phyloP scores from a whole-genome alignment of 2,888 invertebrate species.

The Lomographa bimaculata region DNA sequence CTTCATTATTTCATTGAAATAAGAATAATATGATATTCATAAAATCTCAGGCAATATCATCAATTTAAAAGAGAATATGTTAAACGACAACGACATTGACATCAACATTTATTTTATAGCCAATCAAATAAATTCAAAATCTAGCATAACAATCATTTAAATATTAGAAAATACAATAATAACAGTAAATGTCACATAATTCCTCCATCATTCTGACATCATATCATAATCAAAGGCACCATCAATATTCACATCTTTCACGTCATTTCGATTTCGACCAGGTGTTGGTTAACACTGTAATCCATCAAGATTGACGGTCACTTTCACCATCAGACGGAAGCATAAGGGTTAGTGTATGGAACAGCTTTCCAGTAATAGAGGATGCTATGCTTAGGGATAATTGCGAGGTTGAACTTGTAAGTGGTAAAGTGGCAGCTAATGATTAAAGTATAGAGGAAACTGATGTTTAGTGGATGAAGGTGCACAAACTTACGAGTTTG shows the following conservation, averaged over 20 bases:
- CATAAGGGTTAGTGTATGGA: slow-evolving; percentile 32
- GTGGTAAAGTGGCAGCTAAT: slow-evolving; percentile 10
- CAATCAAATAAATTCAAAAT: slow-evolving; percentile 1
- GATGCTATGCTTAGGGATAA: slow-evolving; percentile 21
- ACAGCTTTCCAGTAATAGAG: slow-evolving; percentile 37
- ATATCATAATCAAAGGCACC: slow-evolving; percentile 1
- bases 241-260: too few relatives aligned
- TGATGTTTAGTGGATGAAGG: slow-evolving; percentile 1
- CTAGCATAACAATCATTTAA: slow-evolving; percentile 5
- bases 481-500: neutral
- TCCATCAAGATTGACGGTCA: slow-evolving; percentile 42
- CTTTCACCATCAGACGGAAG: slow-evolving; percentile 53
- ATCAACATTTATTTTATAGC: neutral
- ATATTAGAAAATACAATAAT: neutral
- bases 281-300: slow-evolving; percentile 20
- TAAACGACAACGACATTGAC: too few relatives aligned
- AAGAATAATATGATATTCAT: too few relatives aligned
- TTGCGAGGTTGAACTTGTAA: slow-evolving; percentile 18
- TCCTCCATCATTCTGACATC: slow-evolving; percentile 9
- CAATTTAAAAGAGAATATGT: too few relatives aligned
- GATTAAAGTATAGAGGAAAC: slow-evolving; percentile 11
- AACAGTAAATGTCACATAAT: slow-evolving; percentile 12
- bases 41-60: too few relatives aligned
- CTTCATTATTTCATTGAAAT: too few relatives aligned
- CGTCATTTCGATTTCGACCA: too few relatives aligned